Evolutionary conservation across 2,888 invertebrate species (phyloP), one percentile per base, ranked within the genome.

Genomic region (Bedellia somnulentella): DNA sequence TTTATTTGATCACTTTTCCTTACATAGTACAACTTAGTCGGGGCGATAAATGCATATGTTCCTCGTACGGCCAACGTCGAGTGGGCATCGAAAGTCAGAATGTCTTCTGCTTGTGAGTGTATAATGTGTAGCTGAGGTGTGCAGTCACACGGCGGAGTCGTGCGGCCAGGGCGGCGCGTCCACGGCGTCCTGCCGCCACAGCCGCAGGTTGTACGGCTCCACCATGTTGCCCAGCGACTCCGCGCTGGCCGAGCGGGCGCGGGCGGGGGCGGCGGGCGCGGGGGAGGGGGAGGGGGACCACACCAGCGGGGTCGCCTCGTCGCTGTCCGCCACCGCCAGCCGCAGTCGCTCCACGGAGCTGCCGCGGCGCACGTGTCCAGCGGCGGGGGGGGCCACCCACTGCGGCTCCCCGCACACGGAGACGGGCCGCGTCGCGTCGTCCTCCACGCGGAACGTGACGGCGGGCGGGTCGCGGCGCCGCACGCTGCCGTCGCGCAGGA

Each of bases 271-370:
- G 40, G 57, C 55, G 30, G 44, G 45, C 10, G 27, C 10, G 5
- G 14, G 14, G 13, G 25, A 25, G 4, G 27, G 52, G 49, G 37
- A 43, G 36, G 70, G 66, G 5, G 76, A 73, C 38, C 79, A 78
- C 5, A 86, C 83, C 35, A 86, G 70, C 33, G 85, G 85, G 2
- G 86, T 83, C 41, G 81, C 81, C 47, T 87, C 87, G 51, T 85
- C 85, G 49, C 85, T 85, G 50, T 80, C 78, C 36, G 58, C 56
- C 23, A 50, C 39, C 26, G n/a, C n/a, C n/a, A n/a, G n/a, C 50
- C 66, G 60, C 32, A 40, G 40, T 37, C 37, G 24, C 16, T 28
- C 15, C 16, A 15, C 29, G 31, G 30, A 29, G 49, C 43, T n/a
- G 33, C 43, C 38, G 30, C 52, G 52, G 31, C 49, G 47, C 31